A percentile compares a stretch with the other conserved stretches of the same genome.
Evolutionary conservation across 2,797 vertebrate species (phyloP).

Genomic region (Scarus forsteni): DNA sequence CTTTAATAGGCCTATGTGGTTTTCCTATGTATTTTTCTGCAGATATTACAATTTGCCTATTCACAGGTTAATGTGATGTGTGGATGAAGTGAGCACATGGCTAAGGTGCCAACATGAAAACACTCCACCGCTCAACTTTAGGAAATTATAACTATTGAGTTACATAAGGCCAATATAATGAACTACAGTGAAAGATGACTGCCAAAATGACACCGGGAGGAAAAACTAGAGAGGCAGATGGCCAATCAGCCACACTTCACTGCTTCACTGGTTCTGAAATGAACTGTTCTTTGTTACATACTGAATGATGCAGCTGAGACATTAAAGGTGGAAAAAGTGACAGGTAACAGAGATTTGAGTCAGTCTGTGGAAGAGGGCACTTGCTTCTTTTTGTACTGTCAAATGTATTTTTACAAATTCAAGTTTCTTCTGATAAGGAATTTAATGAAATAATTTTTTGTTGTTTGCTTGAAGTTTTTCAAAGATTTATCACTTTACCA

Average conservation of each 20-base stretch:
- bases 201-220: slow-evolving; percentile 15
- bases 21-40: neutral
- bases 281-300: slow-evolving; percentile 17
- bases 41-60: neutral
- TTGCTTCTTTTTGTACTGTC: too few relatives aligned
- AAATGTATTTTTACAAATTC: too few relatives aligned
- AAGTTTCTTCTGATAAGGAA: too few relatives aligned
- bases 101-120: slow-evolving; percentile 1
- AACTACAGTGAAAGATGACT: slow-evolving; percentile 12
- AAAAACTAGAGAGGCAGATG: neutral
- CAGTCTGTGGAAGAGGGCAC: neutral
- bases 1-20: neutral
- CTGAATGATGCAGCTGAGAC: neutral
- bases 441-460: too few relatives aligned
- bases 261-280: slow-evolving; percentile 25
- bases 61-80: slow-evolving; percentile 5
- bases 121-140: slow-evolving; percentile 3
- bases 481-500: too few relatives aligned
- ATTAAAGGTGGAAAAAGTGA: slow-evolving; percentile 25
- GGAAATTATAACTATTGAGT: slow-evolving; percentile 28
- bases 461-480: too few relatives aligned
- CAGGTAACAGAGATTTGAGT: neutral
- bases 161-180: slow-evolving; percentile 8
- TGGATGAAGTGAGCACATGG: slow-evolving; percentile 6
- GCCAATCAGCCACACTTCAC: slow-evolving; percentile 9